phyloP scores from a whole-genome alignment of 2,113 vertebrate genomes.

The Crotophaga sulcirostris region DNA sequence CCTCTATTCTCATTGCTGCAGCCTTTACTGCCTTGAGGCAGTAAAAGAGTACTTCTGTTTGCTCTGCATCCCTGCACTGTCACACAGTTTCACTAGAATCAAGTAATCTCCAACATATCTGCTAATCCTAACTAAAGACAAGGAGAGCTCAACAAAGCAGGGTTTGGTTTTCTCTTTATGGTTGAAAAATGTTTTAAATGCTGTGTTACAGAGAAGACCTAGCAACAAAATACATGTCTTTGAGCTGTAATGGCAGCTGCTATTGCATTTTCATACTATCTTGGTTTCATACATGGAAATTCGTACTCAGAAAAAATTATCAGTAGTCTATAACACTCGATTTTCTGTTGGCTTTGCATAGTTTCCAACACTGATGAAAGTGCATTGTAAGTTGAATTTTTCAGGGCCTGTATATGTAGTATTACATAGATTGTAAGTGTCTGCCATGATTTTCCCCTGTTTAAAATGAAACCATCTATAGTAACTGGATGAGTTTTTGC shows the following conservation, averaged over 20 bases:
- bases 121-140: neutral
- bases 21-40: neutral
- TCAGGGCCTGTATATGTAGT: neutral
- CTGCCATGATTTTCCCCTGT: neutral
- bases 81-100: neutral
- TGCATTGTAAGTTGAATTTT: neutral
- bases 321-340: neutral
- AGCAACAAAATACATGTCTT: neutral
- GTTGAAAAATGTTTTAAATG: neutral
- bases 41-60: neutral
- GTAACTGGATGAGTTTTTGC: neutral
- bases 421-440: neutral
- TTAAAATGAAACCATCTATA: neutral
- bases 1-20: neutral
- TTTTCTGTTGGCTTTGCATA: neutral
- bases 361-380: neutral
- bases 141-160: neutral
- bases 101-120: neutral
- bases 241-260: neutral
- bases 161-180: neutral
- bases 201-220: neutral
- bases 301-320: neutral
- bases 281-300: rapidly evolving
- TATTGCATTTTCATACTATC: rapidly evolving
- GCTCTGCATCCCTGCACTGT: neutral